Conservation (phyloP, 2,797 vertebrate species). For the Alauda arvensis region DNA sequence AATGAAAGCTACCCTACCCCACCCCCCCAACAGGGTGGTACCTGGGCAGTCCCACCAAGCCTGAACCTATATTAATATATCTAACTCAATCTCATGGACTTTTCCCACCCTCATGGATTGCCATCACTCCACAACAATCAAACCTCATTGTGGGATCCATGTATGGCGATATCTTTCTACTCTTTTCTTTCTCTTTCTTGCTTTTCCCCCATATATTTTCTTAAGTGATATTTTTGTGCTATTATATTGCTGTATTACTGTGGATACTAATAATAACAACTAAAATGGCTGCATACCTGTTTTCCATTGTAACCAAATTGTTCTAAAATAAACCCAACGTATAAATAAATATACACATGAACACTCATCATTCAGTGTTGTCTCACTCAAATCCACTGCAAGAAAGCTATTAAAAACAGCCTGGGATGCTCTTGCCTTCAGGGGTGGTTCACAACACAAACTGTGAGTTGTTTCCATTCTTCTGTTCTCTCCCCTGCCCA, state of each 20-base stretch:
- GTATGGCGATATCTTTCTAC: not conserved
- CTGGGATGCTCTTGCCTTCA: not conserved
- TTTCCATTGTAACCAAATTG: not conserved
- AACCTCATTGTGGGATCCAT: not conserved
- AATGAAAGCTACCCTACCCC: rapidly evolving
- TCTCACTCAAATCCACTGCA: not conserved
- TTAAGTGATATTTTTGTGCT: not conserved
- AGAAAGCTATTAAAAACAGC: not conserved
- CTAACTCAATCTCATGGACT: not conserved
- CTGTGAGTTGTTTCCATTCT: not conserved
- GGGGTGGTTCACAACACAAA: not conserved
- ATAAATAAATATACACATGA: not conserved
- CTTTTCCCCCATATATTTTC: not conserved
- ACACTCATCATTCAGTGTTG: not conserved
- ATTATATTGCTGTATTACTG: not conserved
- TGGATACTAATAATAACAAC: not conserved
- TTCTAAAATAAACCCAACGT: not conserved
- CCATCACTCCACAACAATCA: not conserved
- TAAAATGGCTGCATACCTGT: not conserved
- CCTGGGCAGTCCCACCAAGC: not conserved
- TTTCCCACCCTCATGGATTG: not conserved
- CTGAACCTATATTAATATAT: not conserved
- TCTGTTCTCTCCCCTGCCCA: not conserved
- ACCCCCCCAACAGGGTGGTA: rapidly evolving
- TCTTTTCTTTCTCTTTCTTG: not conserved